Percentiles rank a stretch among this genome's conserved stretches.
Evolutionary conservation across 2,113 vertebrate genomes (phyloP).

Genomic region (Xenopus tropicalis): DNA sequence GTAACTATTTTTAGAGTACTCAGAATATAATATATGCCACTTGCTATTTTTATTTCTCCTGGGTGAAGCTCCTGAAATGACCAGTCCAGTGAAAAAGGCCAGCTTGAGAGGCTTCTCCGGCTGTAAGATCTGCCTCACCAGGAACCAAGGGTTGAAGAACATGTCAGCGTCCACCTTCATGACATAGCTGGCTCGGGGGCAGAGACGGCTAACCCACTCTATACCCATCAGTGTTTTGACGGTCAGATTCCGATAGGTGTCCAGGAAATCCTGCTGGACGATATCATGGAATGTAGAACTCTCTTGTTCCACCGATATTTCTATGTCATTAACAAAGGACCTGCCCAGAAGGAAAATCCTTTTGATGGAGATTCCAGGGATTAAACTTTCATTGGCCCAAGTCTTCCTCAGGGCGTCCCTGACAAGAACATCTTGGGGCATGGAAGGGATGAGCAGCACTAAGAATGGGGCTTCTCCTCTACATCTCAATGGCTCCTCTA

Average conservation of each 20-base stretch:
- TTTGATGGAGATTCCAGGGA: background rate
- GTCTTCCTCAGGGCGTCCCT: background rate
- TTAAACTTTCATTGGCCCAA: background rate
- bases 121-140: slow-evolving; percentile 36
- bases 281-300: background rate
- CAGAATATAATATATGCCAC: slow-evolving; percentile 31
- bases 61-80: background rate
- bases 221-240: slow-evolving; percentile 47
- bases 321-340: rapidly evolving
- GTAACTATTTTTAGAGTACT: slow-evolving; percentile 20
- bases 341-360: slow-evolving; percentile 28
- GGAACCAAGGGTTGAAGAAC: slow-evolving; percentile 42
- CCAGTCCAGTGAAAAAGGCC: slow-evolving; percentile 42
- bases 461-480: slow-evolving; percentile 27
- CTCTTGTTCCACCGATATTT: background rate
- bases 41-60: slow-evolving; percentile 6
- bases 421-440: background rate
- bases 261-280: slow-evolving; percentile 48
- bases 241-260: slow-evolving; percentile 43
- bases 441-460: slow-evolving; percentile 33
- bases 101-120: slow-evolving; percentile 12
- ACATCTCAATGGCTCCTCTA: slow-evolving; percentile 38
- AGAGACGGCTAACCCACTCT: slow-evolving; percentile 41
- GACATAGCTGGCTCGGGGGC: slow-evolving; percentile 21
- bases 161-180: slow-evolving; percentile 42